phyloP scores from a whole-genome alignment of 2,797 vertebrate species.

The Semaprochilodus insignis region DNA sequence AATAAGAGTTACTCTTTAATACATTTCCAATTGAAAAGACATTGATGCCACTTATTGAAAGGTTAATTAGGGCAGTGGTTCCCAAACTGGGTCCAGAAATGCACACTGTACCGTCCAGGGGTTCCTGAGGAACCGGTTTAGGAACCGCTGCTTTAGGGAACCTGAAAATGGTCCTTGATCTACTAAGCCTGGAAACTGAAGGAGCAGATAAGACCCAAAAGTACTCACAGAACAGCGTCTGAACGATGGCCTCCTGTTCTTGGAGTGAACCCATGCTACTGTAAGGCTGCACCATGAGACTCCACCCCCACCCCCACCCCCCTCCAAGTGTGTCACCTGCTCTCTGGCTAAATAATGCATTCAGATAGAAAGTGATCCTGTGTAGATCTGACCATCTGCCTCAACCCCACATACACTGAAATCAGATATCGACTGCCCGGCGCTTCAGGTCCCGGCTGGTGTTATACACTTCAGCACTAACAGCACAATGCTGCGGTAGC shows the following conservation, averaged over 20 bases:
- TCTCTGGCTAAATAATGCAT: conserved; percentile 74
- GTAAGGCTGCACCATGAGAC: neutral
- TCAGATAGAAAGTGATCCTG: conserved; percentile 71
- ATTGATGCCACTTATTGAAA: no score
- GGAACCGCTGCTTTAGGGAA: neutral
- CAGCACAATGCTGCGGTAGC: neutral
- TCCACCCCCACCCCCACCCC: conserved; percentile 27
- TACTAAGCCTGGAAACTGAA: neutral
- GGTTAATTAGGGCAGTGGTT: no score
- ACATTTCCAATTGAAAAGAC: no score
- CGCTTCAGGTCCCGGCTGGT: conserved; percentile 58
- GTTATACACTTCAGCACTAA: neutral
- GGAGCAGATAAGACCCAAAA: neutral
- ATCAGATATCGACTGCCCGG: conserved; percentile 59
- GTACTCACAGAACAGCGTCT: neutral
- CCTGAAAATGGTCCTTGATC: no score
- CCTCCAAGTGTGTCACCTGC: conserved; percentile 52
- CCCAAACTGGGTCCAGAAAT: no score
- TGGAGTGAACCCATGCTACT: neutral
- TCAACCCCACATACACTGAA: conserved; percentile 37
- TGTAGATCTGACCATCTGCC: conserved; percentile 40
- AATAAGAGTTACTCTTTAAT: no score
- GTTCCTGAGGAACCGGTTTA: no score
- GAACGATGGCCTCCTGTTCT: neutral
- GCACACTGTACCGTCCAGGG: no score